A percentile compares a stretch with the other conserved stretches of the same genome.
These are phyloP conservation scores for Netelia melanura DNA, from an alignment of 2,888 invertebrate species.

Conservation along the genomic window DNA sequence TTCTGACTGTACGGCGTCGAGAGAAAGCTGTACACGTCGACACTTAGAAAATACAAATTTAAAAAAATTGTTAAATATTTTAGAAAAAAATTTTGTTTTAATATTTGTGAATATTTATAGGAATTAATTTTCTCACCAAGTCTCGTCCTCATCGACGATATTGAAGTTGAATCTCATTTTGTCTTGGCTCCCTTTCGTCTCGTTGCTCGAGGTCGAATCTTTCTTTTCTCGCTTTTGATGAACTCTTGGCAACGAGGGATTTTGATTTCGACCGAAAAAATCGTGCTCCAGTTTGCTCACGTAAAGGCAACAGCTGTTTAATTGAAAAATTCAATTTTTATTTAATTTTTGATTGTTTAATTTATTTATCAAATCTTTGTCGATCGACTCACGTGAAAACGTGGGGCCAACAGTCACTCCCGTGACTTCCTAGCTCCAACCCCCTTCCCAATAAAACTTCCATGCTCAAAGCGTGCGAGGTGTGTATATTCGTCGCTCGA, in stretches of 20 bases:
- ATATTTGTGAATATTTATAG: background rate
- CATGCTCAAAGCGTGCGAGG: constrained; percentile 96
- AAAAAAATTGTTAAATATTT: background rate
- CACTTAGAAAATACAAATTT: constrained; percentile 86
- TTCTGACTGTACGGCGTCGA: constrained; percentile 89
- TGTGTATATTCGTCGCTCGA: constrained; percentile 91
- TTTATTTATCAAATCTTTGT: background rate
- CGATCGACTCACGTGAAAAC: constrained; percentile 89
- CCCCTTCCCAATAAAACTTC: constrained; percentile 95
- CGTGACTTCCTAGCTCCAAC: constrained; percentile 96
- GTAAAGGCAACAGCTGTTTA: constrained; percentile 93
- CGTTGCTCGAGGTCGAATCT: constrained; percentile 85
- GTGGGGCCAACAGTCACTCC: constrained; percentile 97
- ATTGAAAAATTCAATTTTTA: background rate
- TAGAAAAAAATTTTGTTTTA: background rate
- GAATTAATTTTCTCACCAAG: constrained; percentile 87
- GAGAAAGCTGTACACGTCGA: constrained; percentile 94
- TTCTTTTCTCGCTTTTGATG: constrained; percentile 88
- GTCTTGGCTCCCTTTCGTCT: constrained; percentile 88
- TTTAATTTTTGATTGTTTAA: constrained; percentile 7
- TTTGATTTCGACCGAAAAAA: constrained; percentile 93
- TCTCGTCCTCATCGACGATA: constrained; percentile 90
- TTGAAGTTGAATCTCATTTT: constrained; percentile 87
- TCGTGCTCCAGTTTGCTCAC: constrained; percentile 96
- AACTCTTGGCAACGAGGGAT: constrained; percentile 88